These are phyloP conservation scores for Hippasteria phrygiana DNA, from an alignment of 53 echinoderm and acorn worm species.

Conservation along the genomic window DNA sequence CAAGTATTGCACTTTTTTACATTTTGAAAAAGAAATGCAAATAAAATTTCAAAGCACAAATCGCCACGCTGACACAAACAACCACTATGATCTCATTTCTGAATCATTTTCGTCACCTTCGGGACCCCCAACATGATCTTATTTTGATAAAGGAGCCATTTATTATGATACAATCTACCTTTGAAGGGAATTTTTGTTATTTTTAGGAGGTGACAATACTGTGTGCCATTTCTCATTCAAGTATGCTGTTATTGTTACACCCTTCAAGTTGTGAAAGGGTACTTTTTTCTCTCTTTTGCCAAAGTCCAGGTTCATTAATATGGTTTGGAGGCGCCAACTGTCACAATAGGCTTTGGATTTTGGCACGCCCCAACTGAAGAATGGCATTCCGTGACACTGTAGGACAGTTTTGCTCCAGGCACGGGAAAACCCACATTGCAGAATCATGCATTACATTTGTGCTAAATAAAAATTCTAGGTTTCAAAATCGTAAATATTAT, in stretches of 20 bases:
- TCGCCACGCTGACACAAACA: background rate
- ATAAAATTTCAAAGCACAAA: background rate
- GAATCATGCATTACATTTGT: background rate
- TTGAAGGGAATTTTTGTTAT: background rate
- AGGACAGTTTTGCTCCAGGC: background rate
- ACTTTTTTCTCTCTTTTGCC: background rate
- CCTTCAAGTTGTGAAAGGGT: background rate
- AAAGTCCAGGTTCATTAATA: slow-evolving; percentile 4
- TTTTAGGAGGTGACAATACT: background rate
- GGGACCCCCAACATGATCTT: background rate
- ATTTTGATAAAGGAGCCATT: background rate
- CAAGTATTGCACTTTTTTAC: too few relatives aligned
- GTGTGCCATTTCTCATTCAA: background rate
- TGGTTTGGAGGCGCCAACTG: background rate
- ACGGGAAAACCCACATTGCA: background rate
- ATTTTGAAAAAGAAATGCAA: background rate
- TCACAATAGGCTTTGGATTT: background rate
- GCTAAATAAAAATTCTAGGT: background rate
- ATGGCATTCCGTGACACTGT: background rate
- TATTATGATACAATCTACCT: background rate
- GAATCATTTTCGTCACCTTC: background rate
- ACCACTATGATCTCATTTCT: slow-evolving; percentile 1
- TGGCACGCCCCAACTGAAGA: background rate
- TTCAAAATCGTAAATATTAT: too few relatives aligned
- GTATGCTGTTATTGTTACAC: background rate